phyloP scores from a whole-genome alignment of 1,140 invertebrate genomes.

The Drosophila melanogaster region DNA sequence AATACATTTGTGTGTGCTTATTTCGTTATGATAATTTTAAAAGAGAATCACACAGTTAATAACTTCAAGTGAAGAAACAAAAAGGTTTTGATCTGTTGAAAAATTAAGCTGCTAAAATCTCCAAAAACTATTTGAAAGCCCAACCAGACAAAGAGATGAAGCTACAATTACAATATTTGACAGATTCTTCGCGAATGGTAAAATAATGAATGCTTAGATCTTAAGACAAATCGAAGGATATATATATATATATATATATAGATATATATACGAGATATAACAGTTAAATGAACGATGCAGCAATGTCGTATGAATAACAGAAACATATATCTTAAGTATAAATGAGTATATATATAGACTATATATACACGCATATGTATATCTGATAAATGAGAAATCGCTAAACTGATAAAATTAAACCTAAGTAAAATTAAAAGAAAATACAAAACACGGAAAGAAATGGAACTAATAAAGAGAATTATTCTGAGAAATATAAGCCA shows the following conservation, averaged over 20 bases:
- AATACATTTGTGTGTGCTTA: constrained; percentile 37
- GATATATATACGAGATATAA: constrained; percentile 49
- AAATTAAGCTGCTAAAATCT: constrained; percentile 14
- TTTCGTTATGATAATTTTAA: constrained; percentile 43
- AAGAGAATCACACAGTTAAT: constrained; percentile 27
- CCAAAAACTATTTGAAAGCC: constrained; percentile 25
- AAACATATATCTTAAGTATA: constrained; percentile 64
- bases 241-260: constrained; percentile 59
- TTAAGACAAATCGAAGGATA: constrained; percentile 65
- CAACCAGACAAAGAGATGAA: constrained; percentile 11
- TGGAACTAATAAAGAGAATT: constrained; percentile 82
- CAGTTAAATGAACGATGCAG: constrained; percentile 48
- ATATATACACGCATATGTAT: constrained; percentile 55
- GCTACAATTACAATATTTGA: constrained; percentile 45
- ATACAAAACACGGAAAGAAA: constrained; percentile 60
- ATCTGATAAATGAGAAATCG: constrained; percentile 75
- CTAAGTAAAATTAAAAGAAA: constrained; percentile 67
- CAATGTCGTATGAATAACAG: constrained; percentile 64
- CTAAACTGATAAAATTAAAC: constrained; percentile 75
- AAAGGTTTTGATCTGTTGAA: constrained; percentile 25
- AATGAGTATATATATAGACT: constrained; percentile 63
- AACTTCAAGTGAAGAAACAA: constrained; percentile 12
- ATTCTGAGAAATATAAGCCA: constrained; percentile 74
- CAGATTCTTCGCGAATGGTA: constrained; percentile 42
- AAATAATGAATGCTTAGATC: constrained; percentile 59